Evolutionary conservation across 2,797 vertebrate species (phyloP).

Genomic region (Macroramphosus scolopax): DNA sequence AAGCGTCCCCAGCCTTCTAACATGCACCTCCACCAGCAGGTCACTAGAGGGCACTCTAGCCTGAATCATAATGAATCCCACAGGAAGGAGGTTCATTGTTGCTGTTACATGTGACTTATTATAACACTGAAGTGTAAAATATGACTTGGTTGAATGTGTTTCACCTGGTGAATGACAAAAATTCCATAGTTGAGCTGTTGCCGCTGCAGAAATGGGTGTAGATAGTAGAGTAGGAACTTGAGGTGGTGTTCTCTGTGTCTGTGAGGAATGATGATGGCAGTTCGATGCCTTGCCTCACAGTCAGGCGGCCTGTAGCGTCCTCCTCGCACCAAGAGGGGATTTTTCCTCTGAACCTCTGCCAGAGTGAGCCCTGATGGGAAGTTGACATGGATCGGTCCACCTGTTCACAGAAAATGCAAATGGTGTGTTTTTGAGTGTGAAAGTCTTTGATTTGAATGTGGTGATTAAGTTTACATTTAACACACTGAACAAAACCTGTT

Average conservation of each 20-base stretch:
- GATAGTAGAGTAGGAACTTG: slow-evolving; percentile 80
- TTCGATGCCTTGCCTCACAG: slow-evolving; percentile 77
- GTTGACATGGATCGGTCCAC: slow-evolving; percentile 80
- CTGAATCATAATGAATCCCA: background rate
- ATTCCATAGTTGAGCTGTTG: slow-evolving; percentile 83
- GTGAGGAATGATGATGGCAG: slow-evolving; percentile 81
- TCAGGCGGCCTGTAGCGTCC: slow-evolving; percentile 80
- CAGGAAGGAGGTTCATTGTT: background rate
- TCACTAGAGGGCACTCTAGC: slow-evolving; percentile 42
- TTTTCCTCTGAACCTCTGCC: slow-evolving; percentile 73
- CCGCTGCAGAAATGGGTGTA: slow-evolving; percentile 83
- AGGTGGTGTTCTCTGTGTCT: slow-evolving; percentile 80
- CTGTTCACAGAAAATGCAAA: slow-evolving; percentile 45
- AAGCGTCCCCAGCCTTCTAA: background rate
- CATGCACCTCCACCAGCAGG: background rate
- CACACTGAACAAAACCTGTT: background rate
- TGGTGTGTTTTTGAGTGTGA: too few relatives aligned
- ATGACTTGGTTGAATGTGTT: background rate
- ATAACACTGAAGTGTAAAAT: too few relatives aligned
- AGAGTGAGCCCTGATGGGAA: slow-evolving; percentile 76
- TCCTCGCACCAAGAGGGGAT: slow-evolving; percentile 76
- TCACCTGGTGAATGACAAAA: slow-evolving; percentile 84
- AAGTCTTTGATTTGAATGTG: too few relatives aligned
- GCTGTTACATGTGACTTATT: too few relatives aligned
- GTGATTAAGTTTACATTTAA: too few relatives aligned